Evolutionary conservation across 2,888 invertebrate genomes (phyloP).

Genomic region (Seira musarum): DNA sequence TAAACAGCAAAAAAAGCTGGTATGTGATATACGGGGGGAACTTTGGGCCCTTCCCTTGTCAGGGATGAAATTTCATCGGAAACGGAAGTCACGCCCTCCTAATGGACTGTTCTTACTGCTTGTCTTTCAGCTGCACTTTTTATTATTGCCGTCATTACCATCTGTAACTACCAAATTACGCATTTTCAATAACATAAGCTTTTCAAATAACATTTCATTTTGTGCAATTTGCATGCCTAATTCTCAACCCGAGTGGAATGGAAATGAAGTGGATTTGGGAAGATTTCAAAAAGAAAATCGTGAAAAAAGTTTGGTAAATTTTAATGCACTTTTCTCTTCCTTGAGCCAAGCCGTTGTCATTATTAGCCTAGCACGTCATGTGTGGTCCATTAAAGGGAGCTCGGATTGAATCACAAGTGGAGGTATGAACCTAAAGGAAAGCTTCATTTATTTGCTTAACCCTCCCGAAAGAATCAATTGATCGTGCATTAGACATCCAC

Average conservation of each 20-base stretch:
- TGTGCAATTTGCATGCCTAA: constrained; percentile 47
- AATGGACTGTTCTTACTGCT: no score
- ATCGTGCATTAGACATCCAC: constrained; percentile 12
- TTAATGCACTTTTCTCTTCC: constrained; percentile 12
- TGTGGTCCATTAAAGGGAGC: constrained; percentile 49
- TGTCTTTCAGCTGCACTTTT: not conserved
- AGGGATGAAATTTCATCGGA: no score
- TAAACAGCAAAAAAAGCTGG: no score
- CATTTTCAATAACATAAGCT: no score
- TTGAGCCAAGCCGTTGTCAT: no score
- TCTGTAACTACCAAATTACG: not conserved
- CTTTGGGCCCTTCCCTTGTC: no score
- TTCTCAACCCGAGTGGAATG: constrained; percentile 25
- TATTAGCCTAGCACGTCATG: constrained; percentile 11
- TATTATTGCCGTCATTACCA: not conserved
- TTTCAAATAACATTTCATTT: constrained; percentile 28
- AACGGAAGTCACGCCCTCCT: no score
- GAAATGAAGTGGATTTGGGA: no score
- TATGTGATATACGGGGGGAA: no score
- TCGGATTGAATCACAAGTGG: constrained; percentile 51
- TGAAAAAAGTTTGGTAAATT: no score
- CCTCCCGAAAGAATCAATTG: constrained; percentile 38
- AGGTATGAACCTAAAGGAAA: not conserved
- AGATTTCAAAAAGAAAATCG: no score
- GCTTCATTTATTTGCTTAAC: constrained; percentile 37